Conservation (phyloP, 2,113 vertebrate species). For the Puma concolor region DNA sequence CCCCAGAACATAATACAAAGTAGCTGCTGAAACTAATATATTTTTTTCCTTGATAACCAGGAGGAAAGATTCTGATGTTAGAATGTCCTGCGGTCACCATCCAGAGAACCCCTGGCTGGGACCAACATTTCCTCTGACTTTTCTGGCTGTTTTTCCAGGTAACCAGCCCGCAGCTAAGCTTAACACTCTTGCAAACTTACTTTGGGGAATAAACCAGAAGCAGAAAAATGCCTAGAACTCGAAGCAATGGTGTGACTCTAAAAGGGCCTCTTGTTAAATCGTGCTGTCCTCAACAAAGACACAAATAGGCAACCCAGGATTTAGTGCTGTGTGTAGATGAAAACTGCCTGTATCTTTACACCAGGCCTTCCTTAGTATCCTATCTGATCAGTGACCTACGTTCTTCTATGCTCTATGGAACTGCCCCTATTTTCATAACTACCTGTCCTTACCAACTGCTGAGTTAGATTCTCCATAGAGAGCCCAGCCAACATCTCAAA, state of each 20-base stretch:
- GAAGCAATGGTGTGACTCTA: not conserved
- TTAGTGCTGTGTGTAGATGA: not conserved
- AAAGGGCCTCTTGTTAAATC: not conserved
- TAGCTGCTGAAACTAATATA: not conserved
- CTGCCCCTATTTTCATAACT: slow-evolving; percentile 25
- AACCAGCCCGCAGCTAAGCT: not conserved
- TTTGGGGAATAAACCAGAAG: not conserved
- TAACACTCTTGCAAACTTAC: not conserved
- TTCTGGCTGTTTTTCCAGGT: not conserved
- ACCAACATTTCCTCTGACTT: not conserved
- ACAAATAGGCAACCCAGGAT: not conserved
- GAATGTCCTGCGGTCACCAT: not conserved
- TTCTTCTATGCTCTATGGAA: not conserved
- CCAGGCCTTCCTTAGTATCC: not conserved
- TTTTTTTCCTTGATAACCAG: not conserved
- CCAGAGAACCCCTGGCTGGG: not conserved
- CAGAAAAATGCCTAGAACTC: not conserved
- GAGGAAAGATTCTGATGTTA: not conserved
- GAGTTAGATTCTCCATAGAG: slow-evolving; percentile 42
- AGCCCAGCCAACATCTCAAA: slow-evolving; percentile 39
- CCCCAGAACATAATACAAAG: not conserved
- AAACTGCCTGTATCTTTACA: fast-evolving
- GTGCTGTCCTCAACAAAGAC: fast-evolving
- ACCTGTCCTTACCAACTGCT: slow-evolving; percentile 59
- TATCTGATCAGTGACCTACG: not conserved